These are phyloP conservation scores for Polypedilum pembai DNA, from an alignment of 1,140 invertebrate species.

Conservation along the genomic window DNA sequence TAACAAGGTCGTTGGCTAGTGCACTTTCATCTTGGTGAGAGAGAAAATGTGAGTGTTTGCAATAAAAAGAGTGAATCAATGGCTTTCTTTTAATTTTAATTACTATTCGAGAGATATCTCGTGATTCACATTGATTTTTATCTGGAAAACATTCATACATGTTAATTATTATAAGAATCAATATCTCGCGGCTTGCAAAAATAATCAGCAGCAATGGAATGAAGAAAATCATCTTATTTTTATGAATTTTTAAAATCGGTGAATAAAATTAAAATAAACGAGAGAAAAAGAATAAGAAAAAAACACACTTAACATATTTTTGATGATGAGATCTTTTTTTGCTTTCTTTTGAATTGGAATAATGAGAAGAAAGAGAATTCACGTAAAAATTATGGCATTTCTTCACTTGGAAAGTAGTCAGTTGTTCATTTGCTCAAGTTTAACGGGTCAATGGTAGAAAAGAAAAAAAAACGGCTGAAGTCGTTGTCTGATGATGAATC, in stretches of 20 bases:
- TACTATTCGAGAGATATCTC: not conserved
- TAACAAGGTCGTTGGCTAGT: conserved; percentile 3
- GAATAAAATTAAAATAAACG: too few relatives aligned
- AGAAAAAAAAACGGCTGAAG: not conserved
- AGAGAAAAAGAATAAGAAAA: not conserved
- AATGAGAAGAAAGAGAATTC: not conserved
- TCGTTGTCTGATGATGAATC: too few relatives aligned
- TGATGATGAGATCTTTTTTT: not conserved
- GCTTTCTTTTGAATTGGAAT: not conserved
- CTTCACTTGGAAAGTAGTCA: too few relatives aligned
- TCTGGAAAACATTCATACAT: not conserved
- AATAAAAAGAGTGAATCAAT: not conserved
- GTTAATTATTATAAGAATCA: too few relatives aligned
- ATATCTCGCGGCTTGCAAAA: too few relatives aligned
- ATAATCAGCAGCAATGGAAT: too few relatives aligned
- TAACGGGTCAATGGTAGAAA: conserved; percentile 11
- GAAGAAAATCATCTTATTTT: too few relatives aligned
- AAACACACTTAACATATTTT: not conserved
- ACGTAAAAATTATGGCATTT: not conserved
- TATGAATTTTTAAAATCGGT: too few relatives aligned
- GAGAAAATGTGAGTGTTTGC: not conserved
- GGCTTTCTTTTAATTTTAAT: conserved; percentile 8
- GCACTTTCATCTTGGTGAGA: not conserved
- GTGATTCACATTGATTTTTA: not conserved
- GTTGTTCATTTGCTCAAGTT: not conserved